Evolutionary conservation across 1,140 invertebrate genomes (phyloP), one percentile per base, ranked within the genome.

Genomic region (Meloidogyne floridensis): DNA sequence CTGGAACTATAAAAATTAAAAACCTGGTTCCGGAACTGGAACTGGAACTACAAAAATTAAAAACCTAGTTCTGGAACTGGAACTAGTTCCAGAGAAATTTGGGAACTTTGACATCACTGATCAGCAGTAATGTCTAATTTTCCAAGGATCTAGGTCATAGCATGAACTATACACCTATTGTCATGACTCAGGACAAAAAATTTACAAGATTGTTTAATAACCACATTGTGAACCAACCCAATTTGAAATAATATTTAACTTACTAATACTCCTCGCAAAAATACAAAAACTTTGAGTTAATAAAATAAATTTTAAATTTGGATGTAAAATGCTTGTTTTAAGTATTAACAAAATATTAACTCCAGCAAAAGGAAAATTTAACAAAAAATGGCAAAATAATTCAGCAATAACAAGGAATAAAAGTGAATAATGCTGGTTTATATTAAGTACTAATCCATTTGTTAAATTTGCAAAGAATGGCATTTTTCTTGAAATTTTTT

Each of bases 171-270:
- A n/a, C n/a, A n/a, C n/a, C n/a, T n/a, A n/a, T n/a, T 2, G 1
- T 2, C 1, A 32, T 2, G 0, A 0, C 2, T 2, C 32, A 32
- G 0, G 2, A 2, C 32, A 2, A 32, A 32, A 32, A 32, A 0
- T 32, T 0, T 32, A 32, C 20, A 20, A 20, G n/a, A n/a, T n/a
- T n/a, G n/a, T n/a, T n/a, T n/a, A n/a, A n/a, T n/a, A n/a, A n/a
- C n/a, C n/a, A n/a, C n/a, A n/a, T n/a, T n/a, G n/a, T n/a, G n/a
- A n/a, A n/a, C n/a, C 1, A 20, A 0, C 20, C 20, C 20, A 20
- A 20, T 32, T 32, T 32, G 4, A 59, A 9, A 0, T 59, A 59
- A 59, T 5, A n/a, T 65, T 65, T 11, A 65, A 65, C 15, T n/a
- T 65, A 65, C 59, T 65, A n/a, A n/a, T 65, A 18, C 59, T 65